These are phyloP conservation scores for Apamea monoglypha DNA, from an alignment of 2,888 invertebrate genomes.

Conservation along the genomic window DNA sequence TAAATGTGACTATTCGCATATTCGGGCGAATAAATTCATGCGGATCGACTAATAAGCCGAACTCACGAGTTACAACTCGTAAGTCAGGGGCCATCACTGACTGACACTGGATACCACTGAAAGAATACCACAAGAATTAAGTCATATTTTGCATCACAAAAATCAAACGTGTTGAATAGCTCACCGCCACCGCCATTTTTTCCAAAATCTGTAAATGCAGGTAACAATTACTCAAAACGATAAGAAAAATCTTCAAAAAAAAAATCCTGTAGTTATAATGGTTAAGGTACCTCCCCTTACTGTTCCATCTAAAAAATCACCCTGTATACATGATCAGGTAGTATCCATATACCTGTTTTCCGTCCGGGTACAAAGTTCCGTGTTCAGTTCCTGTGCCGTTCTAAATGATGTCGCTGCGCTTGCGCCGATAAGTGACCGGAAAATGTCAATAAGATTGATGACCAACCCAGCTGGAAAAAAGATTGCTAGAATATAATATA, in stretches of 20 bases:
- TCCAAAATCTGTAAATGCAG: too few species aligned
- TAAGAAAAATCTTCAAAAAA: background rate
- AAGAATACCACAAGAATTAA: too few species aligned
- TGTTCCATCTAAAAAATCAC: background rate
- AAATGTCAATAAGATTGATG: constrained; percentile 35
- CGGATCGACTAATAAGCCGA: too few species aligned
- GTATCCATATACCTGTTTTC: background rate
- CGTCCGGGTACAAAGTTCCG: constrained; percentile 40
- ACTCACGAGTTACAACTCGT: too few species aligned
- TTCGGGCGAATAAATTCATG: too few species aligned
- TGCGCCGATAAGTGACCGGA: constrained; percentile 23
- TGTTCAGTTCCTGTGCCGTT: constrained; percentile 35
- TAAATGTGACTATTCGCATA: too few species aligned
- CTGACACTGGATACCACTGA: too few species aligned
- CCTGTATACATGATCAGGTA: background rate
- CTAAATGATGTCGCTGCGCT: constrained; percentile 3
- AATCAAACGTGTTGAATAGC: too few species aligned
- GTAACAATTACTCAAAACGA: background rate
- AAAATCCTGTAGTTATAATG: background rate
- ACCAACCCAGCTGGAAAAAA: background rate
- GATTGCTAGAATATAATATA: background rate
- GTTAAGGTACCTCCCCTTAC: background rate
- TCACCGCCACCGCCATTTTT: too few species aligned
- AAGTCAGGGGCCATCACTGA: too few species aligned
- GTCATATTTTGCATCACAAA: too few species aligned